phyloP scores from a whole-genome alignment of 2,797 vertebrate genomes.

The Manis javanica region DNA sequence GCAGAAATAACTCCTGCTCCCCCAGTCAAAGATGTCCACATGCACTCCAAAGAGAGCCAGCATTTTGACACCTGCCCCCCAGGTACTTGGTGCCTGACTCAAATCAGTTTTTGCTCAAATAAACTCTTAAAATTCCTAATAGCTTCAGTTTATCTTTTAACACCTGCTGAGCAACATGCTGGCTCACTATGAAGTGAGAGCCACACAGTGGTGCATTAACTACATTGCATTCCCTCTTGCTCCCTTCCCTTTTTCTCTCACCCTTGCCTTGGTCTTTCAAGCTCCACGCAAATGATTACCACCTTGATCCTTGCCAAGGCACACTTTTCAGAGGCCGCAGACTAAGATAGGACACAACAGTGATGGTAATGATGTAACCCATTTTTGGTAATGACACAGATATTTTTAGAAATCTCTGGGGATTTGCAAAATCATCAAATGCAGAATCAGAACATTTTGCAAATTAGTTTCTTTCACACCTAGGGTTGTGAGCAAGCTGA shows the following conservation, averaged over 20 bases:
- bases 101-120: not conserved
- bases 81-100: not conserved
- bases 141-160: not conserved
- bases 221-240: no score
- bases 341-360: not conserved
- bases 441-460: not conserved
- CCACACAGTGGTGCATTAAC: accelerated
- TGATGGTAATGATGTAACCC: not conserved
- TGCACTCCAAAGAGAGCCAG: not conserved
- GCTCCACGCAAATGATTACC: not conserved
- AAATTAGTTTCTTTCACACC: not conserved
- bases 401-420: constrained; percentile 34
- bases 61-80: not conserved
- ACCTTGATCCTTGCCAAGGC: not conserved
- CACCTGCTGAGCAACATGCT: no score
- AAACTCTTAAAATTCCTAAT: not conserved
- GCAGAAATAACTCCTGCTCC: not conserved
- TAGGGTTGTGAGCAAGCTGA: not conserved
- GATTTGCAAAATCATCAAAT: not conserved
- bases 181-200: not conserved
- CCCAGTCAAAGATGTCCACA: not conserved
- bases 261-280: not conserved
- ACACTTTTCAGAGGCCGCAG: not conserved
- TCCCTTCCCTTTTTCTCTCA: not conserved
- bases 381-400: not conserved